phyloP scores from a whole-genome alignment of 2,888 invertebrate genomes.

The Isotomurus palustris region DNA sequence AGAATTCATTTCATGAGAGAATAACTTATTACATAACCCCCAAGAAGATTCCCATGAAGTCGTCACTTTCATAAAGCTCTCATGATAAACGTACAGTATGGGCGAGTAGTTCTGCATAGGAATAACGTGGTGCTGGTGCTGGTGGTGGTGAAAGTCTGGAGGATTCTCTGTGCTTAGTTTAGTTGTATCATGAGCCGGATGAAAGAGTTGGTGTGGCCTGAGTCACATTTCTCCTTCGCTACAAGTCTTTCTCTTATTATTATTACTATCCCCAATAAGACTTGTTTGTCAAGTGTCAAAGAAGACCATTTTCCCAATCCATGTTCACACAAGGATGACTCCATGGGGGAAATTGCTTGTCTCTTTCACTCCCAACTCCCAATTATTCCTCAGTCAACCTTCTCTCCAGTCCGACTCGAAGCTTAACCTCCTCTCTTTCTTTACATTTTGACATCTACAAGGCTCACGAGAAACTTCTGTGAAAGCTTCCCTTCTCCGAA shows the following conservation, averaged over 20 bases:
- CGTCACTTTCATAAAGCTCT: too few relatives aligned
- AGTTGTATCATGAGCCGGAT: too few relatives aligned
- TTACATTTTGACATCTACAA: background rate
- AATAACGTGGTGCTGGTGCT: too few relatives aligned
- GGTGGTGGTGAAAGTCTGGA: too few relatives aligned
- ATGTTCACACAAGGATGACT: slow-evolving; percentile 41
- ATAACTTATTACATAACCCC: too few relatives aligned
- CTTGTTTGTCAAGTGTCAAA: slow-evolving; percentile 46
- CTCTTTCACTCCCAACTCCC: slow-evolving; percentile 39
- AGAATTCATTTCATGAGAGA: too few relatives aligned
- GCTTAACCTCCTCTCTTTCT: background rate
- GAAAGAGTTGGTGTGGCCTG: too few relatives aligned
- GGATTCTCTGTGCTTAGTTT: too few relatives aligned
- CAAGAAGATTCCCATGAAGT: too few relatives aligned
- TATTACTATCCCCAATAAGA: slow-evolving; percentile 28
- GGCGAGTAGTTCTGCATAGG: too few relatives aligned
- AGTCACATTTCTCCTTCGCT: background rate
- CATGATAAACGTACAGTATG: too few relatives aligned
- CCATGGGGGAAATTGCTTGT: slow-evolving; percentile 45
- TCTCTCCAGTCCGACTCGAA: background rate
- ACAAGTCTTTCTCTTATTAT: slow-evolving; percentile 1
- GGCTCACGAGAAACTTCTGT: too few relatives aligned
- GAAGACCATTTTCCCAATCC: slow-evolving; percentile 40
- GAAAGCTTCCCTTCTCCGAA: background rate
- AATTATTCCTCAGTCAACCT: slow-evolving; percentile 33